Evolutionary conservation across 2,113 vertebrate genomes (phyloP).

Genomic region (Bufo gargarizans): DNA sequence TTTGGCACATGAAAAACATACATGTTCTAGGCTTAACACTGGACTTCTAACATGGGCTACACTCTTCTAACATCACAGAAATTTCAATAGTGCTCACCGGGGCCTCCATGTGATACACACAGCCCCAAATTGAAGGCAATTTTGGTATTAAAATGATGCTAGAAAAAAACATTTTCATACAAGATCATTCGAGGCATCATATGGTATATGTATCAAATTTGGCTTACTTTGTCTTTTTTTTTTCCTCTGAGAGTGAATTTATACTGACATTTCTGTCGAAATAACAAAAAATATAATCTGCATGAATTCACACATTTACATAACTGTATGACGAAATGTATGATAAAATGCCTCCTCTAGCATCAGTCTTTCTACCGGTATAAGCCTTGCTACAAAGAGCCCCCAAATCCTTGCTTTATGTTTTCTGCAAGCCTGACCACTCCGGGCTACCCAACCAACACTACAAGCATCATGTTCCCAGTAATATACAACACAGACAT

Average conservation of each 20-base stretch:
- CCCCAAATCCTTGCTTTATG: slow-evolving; percentile 3
- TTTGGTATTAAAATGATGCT: slow-evolving; percentile 51
- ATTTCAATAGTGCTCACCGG: slow-evolving; percentile 30
- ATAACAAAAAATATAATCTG: neutral
- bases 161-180: slow-evolving; percentile 35
- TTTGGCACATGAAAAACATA: slow-evolving; percentile 41
- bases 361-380: slow-evolving; percentile 21
- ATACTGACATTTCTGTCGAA: slow-evolving; percentile 5
- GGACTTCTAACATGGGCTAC: slow-evolving; percentile 26
- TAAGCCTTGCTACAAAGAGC: slow-evolving; percentile 19
- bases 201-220: slow-evolving; percentile 10
- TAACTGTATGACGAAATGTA: neutral
- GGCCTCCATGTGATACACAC: neutral
- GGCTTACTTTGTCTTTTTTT: neutral
- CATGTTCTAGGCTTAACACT: slow-evolving; percentile 18
- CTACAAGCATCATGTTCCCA: neutral
- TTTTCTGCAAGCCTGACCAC: neutral
- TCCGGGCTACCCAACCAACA: neutral
- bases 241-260: neutral
- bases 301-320: neutral
- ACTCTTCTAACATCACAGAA: neutral
- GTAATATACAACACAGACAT: slow-evolving; percentile 1
- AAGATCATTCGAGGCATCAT: neutral
- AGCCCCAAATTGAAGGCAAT: slow-evolving; percentile 54
- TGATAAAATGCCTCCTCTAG: slow-evolving; percentile 33